Base-by-base conservation (phyloP, 2,113 vertebrate genomes). In the Polypterus bichir region DNA sequence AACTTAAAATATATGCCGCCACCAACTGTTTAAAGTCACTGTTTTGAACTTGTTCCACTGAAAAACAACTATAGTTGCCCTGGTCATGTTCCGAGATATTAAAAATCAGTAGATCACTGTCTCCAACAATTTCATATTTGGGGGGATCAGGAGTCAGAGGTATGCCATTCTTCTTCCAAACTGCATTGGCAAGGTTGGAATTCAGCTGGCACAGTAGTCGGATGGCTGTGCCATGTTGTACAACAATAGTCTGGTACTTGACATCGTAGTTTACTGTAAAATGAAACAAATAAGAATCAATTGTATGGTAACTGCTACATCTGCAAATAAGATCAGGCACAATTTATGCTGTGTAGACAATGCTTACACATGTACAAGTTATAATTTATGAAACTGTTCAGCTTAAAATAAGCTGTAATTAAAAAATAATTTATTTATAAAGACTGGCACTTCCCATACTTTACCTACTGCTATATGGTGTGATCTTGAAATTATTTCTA, bases 21-120 rank as follows among this genome's bases (percentile, higher is more conserved):
- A 92, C 65, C 65, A 92, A 77, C 59, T 84, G 91, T 56, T 75
- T 89, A 68, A 92, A 88, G 8, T 89, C 92, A 70, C 84, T 90
- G 11, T 87, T 85, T 3, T 73, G 80, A 48, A 89, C 86, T 68
- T 79, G 76, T 71, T 97, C 96, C 68, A 92, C 77, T 0, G 90
- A 84, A 79, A 93, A 88, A 75, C 96, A 98, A 62, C 91, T 89
- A 57, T 97, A 98, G 52, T 77, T 79, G 4, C 94, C 94, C 0
- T 89, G 88, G 75, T 96, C 92, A 60, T 86, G 86, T 1, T 87
- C 82, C 0, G 85, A 89, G 61, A 94, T 83, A 74, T 93, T 92
- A 84, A 94, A 93, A 72, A 98, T 88, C 3, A 98, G 88, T 71
- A 98, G 70, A 1, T 86, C 81, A 2, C 64, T 76, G 59, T 87